These are phyloP conservation scores for Perccottus glenii DNA, from an alignment of 2,113 vertebrate species.

Conservation along the genomic window DNA sequence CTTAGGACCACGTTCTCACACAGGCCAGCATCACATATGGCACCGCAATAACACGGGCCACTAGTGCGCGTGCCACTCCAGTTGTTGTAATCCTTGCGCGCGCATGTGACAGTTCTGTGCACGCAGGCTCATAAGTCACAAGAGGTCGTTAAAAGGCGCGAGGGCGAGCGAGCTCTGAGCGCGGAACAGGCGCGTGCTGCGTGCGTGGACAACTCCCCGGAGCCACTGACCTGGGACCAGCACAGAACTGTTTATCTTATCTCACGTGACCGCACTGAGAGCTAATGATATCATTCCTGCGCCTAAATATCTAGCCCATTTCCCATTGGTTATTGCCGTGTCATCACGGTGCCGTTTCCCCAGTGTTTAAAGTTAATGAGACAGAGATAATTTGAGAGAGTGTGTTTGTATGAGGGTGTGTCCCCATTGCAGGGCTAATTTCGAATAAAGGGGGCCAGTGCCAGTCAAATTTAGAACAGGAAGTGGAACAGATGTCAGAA, in stretches of 20 bases:
- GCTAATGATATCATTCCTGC: neutral
- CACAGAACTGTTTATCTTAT: neutral
- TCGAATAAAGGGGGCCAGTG: constrained; percentile 63
- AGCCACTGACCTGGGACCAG: neutral
- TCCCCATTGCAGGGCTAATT: constrained; percentile 65
- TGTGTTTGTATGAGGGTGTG: constrained; percentile 12
- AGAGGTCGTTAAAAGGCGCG: constrained; percentile 44
- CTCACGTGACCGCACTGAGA: neutral
- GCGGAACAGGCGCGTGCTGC: constrained; percentile 15
- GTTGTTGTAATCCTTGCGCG: constrained; percentile 63
- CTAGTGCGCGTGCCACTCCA: constrained; percentile 58
- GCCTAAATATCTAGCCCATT: neutral
- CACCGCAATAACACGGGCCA: constrained; percentile 74
- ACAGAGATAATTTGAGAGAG: constrained; percentile 47
- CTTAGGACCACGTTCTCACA: constrained; percentile 10
- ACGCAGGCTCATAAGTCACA: constrained; percentile 22
- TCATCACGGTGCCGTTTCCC: neutral
- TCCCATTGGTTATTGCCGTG: neutral
- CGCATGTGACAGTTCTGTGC: constrained; percentile 2
- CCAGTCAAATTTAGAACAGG: constrained; percentile 65
- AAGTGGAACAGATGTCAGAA: constrained; percentile 60
- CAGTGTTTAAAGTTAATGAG: constrained; percentile 59
- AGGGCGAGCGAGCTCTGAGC: constrained; percentile 30
- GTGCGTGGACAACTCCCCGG: constrained; percentile 1
- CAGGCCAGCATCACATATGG: constrained; percentile 29